Evolutionary conservation across 2,888 invertebrate genomes (phyloP).

Genomic region (Morpho helenor): DNA sequence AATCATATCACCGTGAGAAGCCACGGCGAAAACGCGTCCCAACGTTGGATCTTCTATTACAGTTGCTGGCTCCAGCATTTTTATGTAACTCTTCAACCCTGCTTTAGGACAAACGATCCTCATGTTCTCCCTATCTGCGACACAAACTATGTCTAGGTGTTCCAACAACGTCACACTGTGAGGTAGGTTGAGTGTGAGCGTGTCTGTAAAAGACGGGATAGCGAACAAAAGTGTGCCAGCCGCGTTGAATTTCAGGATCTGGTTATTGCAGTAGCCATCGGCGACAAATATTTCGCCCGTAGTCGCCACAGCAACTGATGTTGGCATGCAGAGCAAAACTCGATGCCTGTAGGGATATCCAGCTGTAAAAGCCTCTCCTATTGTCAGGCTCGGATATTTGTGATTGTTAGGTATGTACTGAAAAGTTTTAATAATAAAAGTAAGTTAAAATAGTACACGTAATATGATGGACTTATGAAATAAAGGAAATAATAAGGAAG

Average conservation of each 20-base stretch:
- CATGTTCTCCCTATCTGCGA: slow-evolving; percentile 97
- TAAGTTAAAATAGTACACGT: no score
- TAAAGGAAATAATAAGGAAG: no score
- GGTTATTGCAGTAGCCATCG: slow-evolving; percentile 97
- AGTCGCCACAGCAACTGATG: slow-evolving; percentile 92
- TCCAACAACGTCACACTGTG: slow-evolving; percentile 94
- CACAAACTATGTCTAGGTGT: slow-evolving; percentile 91
- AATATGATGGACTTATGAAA: no score
- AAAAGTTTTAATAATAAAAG: slow-evolving; percentile 33
- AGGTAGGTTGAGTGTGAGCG: slow-evolving; percentile 82
- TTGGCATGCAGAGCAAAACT: slow-evolving; percentile 94
- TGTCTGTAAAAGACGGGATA: slow-evolving; percentile 83
- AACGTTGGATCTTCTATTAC: slow-evolving; percentile 90
- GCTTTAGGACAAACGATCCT: slow-evolving; percentile 94
- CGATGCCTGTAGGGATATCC: slow-evolving; percentile 86
- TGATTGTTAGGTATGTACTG: slow-evolving; percentile 88
- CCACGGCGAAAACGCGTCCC: slow-evolving; percentile 92
- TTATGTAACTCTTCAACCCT: slow-evolving; percentile 83
- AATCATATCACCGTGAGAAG: slow-evolving; percentile 86
- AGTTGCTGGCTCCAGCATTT: slow-evolving; percentile 82
- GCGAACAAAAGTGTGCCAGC: slow-evolving; percentile 83
- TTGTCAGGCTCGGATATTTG: slow-evolving; percentile 83
- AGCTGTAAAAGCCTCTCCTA: slow-evolving; percentile 89
- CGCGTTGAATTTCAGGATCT: slow-evolving; percentile 87
- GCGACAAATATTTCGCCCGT: slow-evolving; percentile 96